Conservation (phyloP, 2,797 vertebrate species). For the Taeniopygia guttata region DNA sequence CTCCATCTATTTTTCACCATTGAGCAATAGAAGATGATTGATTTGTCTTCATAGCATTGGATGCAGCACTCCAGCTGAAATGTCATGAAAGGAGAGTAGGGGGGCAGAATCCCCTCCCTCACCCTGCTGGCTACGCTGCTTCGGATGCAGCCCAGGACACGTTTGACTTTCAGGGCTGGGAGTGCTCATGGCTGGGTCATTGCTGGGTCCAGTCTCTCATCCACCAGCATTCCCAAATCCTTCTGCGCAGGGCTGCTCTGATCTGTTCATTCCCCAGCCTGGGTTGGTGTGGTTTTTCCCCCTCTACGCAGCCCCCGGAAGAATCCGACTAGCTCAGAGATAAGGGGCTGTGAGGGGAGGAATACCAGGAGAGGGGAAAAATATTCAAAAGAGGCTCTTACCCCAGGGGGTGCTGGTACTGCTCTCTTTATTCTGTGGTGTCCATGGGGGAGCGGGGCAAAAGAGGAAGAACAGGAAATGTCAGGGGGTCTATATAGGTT, state of each 20-base stretch:
- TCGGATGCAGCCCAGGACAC: neutral
- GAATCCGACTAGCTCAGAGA: too few species aligned
- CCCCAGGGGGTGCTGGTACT: too few species aligned
- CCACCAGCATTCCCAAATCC: accelerated
- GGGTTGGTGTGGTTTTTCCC: too few species aligned
- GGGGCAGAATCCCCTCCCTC: neutral
- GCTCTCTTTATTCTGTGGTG: too few species aligned
- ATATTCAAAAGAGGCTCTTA: too few species aligned
- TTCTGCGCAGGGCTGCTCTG: neutral
- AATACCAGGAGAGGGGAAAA: too few species aligned
- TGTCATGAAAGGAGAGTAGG: neutral
- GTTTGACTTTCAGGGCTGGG: accelerated
- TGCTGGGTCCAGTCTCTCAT: neutral
- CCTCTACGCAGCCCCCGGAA: too few species aligned
- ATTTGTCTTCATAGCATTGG: neutral
- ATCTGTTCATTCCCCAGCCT: neutral
- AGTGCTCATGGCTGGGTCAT: accelerated
- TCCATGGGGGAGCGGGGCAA: too few species aligned
- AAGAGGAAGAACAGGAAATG: too few species aligned
- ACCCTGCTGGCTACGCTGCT: accelerated
- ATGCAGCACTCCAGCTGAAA: neutral
- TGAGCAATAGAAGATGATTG: neutral
- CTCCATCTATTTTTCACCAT: neutral
- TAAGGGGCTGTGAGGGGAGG: too few species aligned
- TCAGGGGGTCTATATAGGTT: too few species aligned